These are phyloP conservation scores for Phallusia fumigata DNA, from an alignment of 23 tunicate species.

Conservation along the genomic window DNA sequence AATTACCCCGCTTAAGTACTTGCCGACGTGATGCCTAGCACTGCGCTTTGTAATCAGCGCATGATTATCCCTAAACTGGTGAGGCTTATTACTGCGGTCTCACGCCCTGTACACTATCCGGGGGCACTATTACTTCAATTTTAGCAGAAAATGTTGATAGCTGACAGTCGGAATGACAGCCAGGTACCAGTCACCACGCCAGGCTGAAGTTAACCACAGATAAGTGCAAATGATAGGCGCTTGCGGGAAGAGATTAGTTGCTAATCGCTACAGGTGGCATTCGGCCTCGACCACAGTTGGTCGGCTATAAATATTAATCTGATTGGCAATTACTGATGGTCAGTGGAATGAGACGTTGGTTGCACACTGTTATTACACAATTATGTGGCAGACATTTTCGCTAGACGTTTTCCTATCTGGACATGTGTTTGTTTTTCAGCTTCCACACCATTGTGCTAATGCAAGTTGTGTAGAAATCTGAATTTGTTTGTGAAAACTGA, in stretches of 20 bases:
- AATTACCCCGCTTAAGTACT: not conserved
- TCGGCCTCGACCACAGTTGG: not conserved
- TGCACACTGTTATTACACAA: not conserved
- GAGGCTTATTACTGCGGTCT: not conserved
- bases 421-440: not conserved
- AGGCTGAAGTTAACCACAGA: not conserved
- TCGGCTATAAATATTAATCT: not conserved
- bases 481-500: not conserved
- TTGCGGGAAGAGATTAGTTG: not conserved
- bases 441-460: not conserved
- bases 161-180: not conserved
- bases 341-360: not conserved
- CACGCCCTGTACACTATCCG: not conserved
- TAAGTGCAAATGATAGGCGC: not conserved
- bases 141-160: not conserved
- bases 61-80: not conserved
- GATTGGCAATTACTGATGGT: not conserved
- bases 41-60: not conserved
- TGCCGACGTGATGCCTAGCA: conserved; percentile 3
- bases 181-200: not conserved
- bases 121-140: not conserved
- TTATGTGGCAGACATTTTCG: too few species aligned
- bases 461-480: not conserved
- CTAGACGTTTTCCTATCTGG: too few species aligned
- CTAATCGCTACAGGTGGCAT: not conserved